Conservation (phyloP, 2,113 vertebrate genomes). For the Ivindomyrus marchei region DNA sequence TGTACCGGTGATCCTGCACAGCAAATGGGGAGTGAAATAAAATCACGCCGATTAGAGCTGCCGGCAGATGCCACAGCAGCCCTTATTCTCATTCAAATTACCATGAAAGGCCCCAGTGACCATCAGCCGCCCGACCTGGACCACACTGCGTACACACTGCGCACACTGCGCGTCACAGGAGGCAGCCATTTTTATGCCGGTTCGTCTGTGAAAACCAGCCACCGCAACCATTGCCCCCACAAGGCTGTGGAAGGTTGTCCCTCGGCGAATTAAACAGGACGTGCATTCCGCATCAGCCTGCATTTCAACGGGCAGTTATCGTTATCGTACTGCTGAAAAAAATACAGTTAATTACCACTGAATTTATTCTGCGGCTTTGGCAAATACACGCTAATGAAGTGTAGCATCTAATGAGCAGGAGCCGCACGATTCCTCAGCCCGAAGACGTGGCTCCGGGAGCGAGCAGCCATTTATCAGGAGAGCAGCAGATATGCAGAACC, state of each 20-base stretch:
- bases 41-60: slow-evolving; percentile 45
- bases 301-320: not conserved
- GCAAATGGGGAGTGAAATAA: slow-evolving; percentile 48
- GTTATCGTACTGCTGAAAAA: not conserved
- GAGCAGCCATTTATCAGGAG: slow-evolving; percentile 53
- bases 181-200: not conserved
- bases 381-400: slow-evolving; percentile 41
- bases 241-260: not conserved
- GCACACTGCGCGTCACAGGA: not conserved
- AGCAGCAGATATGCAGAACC: slow-evolving; percentile 40
- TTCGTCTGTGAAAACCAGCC: too few relatives aligned
- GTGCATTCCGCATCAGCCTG: not conserved
- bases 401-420: slow-evolving; percentile 51
- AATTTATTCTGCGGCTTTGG: slow-evolving; percentile 51
- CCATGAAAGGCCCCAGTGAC: slow-evolving; percentile 22
- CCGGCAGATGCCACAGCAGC: slow-evolving; percentile 32
- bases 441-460: slow-evolving; percentile 45
- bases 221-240: not conserved
- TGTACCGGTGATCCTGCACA: slow-evolving; percentile 55
- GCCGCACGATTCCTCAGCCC: slow-evolving; percentile 36
- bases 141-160: not conserved
- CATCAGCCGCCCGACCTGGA: slow-evolving; percentile 22
- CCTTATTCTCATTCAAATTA: slow-evolving; percentile 32
- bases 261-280: not conserved
- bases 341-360: slow-evolving; percentile 39